Conservation (phyloP, 2,888 invertebrate genomes). For the Mesoligia furuncula region DNA sequence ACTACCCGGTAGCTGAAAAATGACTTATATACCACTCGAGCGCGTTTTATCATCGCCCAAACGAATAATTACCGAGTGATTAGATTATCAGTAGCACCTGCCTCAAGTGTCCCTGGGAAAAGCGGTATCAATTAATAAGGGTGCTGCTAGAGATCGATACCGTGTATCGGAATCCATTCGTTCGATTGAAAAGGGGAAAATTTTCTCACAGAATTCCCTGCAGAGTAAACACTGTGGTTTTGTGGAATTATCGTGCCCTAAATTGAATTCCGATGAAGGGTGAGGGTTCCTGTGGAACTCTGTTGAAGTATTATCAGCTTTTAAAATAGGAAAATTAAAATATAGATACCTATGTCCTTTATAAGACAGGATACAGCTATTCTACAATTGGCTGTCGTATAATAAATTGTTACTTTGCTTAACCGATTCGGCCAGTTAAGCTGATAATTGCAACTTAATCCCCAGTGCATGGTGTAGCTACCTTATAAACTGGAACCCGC, state of each 20-base stretch:
- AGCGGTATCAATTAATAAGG: constrained; percentile 51
- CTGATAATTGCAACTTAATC: not conserved
- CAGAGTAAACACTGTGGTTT: constrained; percentile 53
- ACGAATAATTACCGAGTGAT: constrained; percentile 67
- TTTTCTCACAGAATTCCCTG: constrained; percentile 64
- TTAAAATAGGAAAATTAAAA: constrained; percentile 4
- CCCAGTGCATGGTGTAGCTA: not conserved
- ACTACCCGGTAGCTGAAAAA: constrained; percentile 77
- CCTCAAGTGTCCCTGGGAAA: constrained; percentile 75
- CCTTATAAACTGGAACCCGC: not conserved
- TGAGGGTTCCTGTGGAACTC: constrained; percentile 9
- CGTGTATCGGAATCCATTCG: constrained; percentile 62
- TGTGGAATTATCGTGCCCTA: constrained; percentile 49
- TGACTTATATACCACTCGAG: constrained; percentile 75
- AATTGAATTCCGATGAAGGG: constrained; percentile 52
- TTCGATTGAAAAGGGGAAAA: constrained; percentile 61
- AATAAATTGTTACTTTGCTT: not conserved
- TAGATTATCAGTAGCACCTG: constrained; percentile 77
- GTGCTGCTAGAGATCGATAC: constrained; percentile 62
- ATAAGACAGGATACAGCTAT: not conserved
- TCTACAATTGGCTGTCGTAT: not conserved
- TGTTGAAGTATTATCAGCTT: not conserved
- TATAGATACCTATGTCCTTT: not conserved
- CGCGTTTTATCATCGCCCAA: constrained; percentile 71
- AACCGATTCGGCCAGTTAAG: not conserved